A percentile compares a stretch with the other conserved stretches of the same genome.
phyloP scores from a whole-genome alignment of 2,797 vertebrate genomes.

The Ataeniobius toweri region DNA sequence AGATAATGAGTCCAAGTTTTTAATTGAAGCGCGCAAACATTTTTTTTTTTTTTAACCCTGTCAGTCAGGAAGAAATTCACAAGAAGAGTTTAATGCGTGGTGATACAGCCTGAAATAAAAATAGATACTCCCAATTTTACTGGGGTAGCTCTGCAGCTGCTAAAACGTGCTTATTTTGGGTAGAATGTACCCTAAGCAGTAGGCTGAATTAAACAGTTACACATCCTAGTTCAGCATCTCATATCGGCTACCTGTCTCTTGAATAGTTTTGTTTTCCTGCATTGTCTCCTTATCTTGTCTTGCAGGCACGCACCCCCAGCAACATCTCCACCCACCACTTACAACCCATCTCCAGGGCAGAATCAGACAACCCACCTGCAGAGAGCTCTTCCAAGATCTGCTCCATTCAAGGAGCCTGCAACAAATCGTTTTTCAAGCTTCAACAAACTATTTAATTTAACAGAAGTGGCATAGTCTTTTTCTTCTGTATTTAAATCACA shows the following conservation, averaged over 20 bases:
- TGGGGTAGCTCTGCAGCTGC: not conserved
- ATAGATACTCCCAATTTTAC: not conserved
- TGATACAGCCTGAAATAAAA: not conserved
- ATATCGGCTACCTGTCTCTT: not conserved
- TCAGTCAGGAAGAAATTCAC: conserved; percentile 36
- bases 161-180: not conserved
- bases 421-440: not conserved
- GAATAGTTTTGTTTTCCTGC: conserved; percentile 2
- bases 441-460: not conserved
- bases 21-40: conserved; percentile 54
- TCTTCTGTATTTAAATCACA: not conserved
- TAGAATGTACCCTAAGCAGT: not conserved
- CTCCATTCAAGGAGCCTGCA: not conserved
- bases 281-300: not conserved
- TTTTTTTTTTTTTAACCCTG: conserved; percentile 47
- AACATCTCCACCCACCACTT: conserved; percentile 4
- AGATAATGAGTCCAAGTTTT: conserved; percentile 74
- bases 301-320: not conserved
- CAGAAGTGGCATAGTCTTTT: not conserved
- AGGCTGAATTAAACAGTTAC: not conserved
- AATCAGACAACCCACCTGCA: conserved; percentile 14
- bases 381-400: conserved; percentile 1
- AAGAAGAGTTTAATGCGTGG: not conserved
- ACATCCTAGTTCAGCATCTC: not conserved
- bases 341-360: conserved; percentile 10